Evolutionary conservation across 2,888 invertebrate species (phyloP).

Genomic region (Poecilobothrus nobilitatus): DNA sequence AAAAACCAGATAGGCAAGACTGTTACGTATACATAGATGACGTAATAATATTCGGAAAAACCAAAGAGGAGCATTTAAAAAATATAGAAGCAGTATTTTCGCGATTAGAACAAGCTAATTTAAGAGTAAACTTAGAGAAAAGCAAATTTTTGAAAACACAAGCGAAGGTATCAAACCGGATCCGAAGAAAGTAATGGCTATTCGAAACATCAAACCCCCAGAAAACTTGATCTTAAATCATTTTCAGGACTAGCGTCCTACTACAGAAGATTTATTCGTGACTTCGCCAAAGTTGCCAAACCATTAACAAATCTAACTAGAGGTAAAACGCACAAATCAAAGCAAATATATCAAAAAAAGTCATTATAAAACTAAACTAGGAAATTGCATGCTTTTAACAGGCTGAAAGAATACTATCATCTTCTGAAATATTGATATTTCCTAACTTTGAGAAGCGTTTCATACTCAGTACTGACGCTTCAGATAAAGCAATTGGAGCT

Average conservation of each 20-base stretch:
- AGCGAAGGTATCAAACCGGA: constrained; percentile 21
- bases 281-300: constrained; percentile 23
- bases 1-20: constrained; percentile 19
- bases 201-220: constrained; percentile 16
- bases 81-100: constrained; percentile 13
- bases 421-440: too few relatives aligned
- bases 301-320: constrained; percentile 22
- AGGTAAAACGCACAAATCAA: constrained; percentile 21
- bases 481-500: too few relatives aligned
- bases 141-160: constrained; percentile 20
- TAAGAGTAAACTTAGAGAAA: too few relatives aligned
- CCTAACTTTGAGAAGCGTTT: too few relatives aligned
- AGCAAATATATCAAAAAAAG: constrained; percentile 20
- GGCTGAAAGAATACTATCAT: constrained; percentile 16
- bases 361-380: constrained; percentile 14
- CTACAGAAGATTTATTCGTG: constrained; percentile 22
- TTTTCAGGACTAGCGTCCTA: constrained; percentile 22
- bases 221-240: constrained; percentile 19
- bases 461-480: too few relatives aligned
- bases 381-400: constrained; percentile 14
- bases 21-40: constrained; percentile 24
- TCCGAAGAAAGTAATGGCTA: constrained; percentile 17
- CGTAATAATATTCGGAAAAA: constrained; percentile 23
- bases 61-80: constrained; percentile 15
- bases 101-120: neutral